Evolutionary conservation across 2,797 vertebrate species (phyloP).

Genomic region (Mormyrus hasselquistii): DNA sequence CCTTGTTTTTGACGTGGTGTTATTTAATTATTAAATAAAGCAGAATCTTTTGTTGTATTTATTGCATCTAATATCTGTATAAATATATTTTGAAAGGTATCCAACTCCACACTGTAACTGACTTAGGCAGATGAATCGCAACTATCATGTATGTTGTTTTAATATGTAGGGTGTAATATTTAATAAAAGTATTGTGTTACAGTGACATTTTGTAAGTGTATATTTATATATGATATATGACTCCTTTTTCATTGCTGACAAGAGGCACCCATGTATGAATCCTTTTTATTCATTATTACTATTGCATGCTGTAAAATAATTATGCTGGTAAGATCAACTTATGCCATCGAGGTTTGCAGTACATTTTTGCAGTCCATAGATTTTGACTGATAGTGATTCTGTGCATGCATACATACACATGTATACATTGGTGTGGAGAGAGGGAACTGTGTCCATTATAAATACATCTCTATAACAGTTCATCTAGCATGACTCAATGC

Average conservation of each 20-base stretch:
- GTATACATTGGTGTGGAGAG: background rate
- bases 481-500: background rate
- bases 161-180: conserved; percentile 31
- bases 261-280: background rate
- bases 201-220: conserved; percentile 24
- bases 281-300: background rate
- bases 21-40: conserved; percentile 50
- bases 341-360: background rate
- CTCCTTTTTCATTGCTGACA: conserved; percentile 6
- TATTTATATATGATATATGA: conserved; percentile 20
- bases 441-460: background rate
- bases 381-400: background rate
- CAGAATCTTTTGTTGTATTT: conserved; percentile 40
- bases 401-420: background rate
- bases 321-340: background rate
- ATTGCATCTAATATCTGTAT: conserved; percentile 33
- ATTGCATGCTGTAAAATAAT: background rate
- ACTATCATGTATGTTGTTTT: conserved; percentile 31
- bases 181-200: conserved; percentile 43
- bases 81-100: conserved; percentile 16
- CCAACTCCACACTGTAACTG: conserved; percentile 29
- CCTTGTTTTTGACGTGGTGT: conserved; percentile 42
- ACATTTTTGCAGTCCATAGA: background rate
- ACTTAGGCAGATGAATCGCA: conserved; percentile 28
- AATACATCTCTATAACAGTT: background rate